Base-by-base conservation (phyloP, 2,113 vertebrate genomes). In the Tinamus guttatus region DNA sequence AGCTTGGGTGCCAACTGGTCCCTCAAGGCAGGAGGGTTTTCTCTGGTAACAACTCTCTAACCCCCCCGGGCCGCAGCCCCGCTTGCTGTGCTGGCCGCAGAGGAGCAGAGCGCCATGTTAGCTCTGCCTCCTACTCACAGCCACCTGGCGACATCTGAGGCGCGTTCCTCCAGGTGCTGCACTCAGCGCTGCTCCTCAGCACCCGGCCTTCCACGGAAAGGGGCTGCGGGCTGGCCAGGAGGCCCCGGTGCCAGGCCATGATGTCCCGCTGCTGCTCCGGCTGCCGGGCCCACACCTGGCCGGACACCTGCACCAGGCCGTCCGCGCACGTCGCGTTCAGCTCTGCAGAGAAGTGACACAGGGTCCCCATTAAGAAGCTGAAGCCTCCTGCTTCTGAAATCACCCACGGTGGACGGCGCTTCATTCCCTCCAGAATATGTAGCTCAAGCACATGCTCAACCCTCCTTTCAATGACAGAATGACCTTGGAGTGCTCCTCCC, bases 81-180 rank as follows among this genome's bases (percentile, higher is more conserved):
- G 0, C 34, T 43, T 3, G 0, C 32, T 56, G 32, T 27, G 28
- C 43, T 63, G 36, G n/a, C 18, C 62, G 75, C 28, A 43, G 41
- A 52, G 41, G 20, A 67, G 75, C 28, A 43, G 41, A 47, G 28
- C 40, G 7, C 12, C 2, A 5, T 13, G 58, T 62, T 14, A 56
- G 49, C 34, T 71, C 75, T 3, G 4, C 25, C 24, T 75, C 14
- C 20, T 45, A 58, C 83, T 85, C 32, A 88, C 64, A 52, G 17
- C 8, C 0, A 3, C 59, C 38, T 28, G 54, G 85, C 2, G 25
- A 30, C 5, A 4, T 0, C 2, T 52, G 17, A 0, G 1, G 28
- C 16, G 14, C 13, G 12, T 22, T 84, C n/a, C 20, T 14, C 0
- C 20, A 45, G 18, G 52, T 0, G 3, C 36, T 0, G 3, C 95